Evolutionary conservation across 2,113 vertebrate species (phyloP).

Genomic region (Stigmatopora nigra): DNA sequence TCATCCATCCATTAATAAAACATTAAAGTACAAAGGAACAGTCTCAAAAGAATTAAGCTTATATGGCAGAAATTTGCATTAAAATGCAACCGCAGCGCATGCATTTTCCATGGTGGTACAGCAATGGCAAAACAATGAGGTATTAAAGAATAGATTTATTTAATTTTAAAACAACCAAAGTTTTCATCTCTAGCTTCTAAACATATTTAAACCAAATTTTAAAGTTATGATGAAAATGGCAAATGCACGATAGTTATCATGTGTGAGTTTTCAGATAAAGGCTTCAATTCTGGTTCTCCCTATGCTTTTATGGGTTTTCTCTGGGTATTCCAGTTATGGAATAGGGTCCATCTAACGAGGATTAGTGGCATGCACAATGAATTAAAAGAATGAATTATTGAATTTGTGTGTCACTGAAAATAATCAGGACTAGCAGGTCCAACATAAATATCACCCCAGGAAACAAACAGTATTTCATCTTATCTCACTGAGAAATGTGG

Average conservation of each 20-base stretch:
- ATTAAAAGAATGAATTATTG: too few species aligned
- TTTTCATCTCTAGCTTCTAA: too few species aligned
- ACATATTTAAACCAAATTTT: not conserved
- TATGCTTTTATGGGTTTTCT: too few species aligned
- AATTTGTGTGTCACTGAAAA: slow-evolving; percentile 16
- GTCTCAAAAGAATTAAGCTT: not conserved
- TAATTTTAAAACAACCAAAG: too few species aligned
- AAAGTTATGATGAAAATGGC: too few species aligned
- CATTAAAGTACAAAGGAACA: not conserved
- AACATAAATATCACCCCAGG: slow-evolving; percentile 40
- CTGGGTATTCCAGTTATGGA: too few species aligned
- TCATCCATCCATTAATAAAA: not conserved
- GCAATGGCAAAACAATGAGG: not conserved
- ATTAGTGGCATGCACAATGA: too few species aligned
- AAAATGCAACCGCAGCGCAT: not conserved
- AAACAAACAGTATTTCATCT: slow-evolving; percentile 23
- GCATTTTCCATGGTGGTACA: not conserved
- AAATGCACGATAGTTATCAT: too few species aligned
- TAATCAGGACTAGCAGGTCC: slow-evolving; percentile 21
- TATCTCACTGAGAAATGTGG: slow-evolving; percentile 29
- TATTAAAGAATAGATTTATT: too few species aligned
- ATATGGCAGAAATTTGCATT: not conserved
- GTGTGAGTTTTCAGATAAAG: too few species aligned
- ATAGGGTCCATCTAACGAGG: too few species aligned
- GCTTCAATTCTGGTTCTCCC: too few species aligned